phyloP scores from a whole-genome alignment of 30 jellyfish, hydroid and myxozoan genomes.

The Aurelia sp. region DNA sequence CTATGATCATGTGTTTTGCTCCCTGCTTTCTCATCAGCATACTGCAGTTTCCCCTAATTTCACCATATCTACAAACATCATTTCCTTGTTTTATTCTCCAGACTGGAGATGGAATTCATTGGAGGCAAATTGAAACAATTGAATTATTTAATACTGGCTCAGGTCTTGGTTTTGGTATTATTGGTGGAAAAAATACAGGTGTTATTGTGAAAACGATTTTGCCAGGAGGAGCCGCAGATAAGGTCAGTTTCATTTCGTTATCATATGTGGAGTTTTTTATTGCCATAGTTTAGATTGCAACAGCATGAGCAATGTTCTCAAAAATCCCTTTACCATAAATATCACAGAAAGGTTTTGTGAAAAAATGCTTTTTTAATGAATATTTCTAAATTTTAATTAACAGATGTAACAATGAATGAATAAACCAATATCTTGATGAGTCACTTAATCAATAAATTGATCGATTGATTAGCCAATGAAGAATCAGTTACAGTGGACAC shows the following conservation, averaged over 20 bases:
- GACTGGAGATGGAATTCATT: conserved; percentile 88
- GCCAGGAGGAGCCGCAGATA: conserved; percentile 88
- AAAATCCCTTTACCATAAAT: not conserved
- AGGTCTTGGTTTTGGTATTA: conserved; percentile 95
- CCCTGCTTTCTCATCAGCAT: no score
- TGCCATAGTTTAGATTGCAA: no score
- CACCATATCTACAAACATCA: no score
- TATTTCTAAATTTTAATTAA: no score
- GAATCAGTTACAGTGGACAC: no score
- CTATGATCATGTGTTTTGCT: no score
- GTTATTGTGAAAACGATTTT: conserved; percentile 90
- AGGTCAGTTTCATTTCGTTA: conserved; percentile 13
- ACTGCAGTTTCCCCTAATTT: no score
- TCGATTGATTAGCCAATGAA: no score
- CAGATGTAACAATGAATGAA: no score
- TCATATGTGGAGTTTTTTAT: not conserved
- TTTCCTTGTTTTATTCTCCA: not conserved
- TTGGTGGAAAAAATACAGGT: conserved; percentile 95
- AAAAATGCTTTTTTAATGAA: not conserved
- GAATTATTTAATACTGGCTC: conserved; percentile 83
- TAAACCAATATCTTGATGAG: no score
- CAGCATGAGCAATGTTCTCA: not conserved
- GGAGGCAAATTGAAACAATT: conserved; percentile 92
- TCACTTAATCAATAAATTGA: no score
- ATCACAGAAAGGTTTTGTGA: not conserved